Evolutionary conservation across 2,888 invertebrate genomes (phyloP), one percentile per base, ranked within the genome.

Genomic region (Dendrolimus houi): DNA sequence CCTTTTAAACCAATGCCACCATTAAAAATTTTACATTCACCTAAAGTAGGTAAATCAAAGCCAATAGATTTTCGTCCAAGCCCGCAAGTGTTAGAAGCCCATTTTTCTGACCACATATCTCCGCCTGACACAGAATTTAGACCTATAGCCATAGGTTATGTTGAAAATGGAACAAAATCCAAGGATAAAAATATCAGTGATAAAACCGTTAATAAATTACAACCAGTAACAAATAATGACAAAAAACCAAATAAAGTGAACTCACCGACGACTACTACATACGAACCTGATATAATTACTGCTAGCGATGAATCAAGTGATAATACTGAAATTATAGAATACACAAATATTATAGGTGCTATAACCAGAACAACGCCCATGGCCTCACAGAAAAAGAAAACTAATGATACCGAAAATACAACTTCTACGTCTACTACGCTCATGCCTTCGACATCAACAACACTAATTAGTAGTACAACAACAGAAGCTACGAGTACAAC

Each of bases 1-100:
- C 88, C 89, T 1, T 89, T 90, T 57, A 90, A 88, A 62, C 90
- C 90, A 8, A 77, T 90, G 85, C 90, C 90, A 12, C 89, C 89
- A 1, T 58, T 89, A n/a, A 89, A 88, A 60, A 65, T 70, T 12
- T 60, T 66, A 17, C 75, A 82, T 55, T 62, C 70, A 2, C 61
- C 72, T 1, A 87, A 85, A 62, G 75, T 75, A 7, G 57, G 69
- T 41, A 85, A 79, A 66, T 53, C 66, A 8, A 74, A 66, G 55
- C 86, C 85, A 14, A 64, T 72, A 52, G 85, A 89, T 66, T 87
- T 88, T 62, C 71, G 88, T 41, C 85, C 90, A 12, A 88, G 89
- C 59, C 88, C 87, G 10, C 89, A 87, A 77, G 71, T 89, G n/a
- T 68, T 81, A 29, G 88, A 87, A 59, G 72, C 70, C 40, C 75